A percentile compares a stretch with the other conserved stretches of the same genome.
These are phyloP conservation scores for Alaudala cheleensis DNA, from an alignment of 2,113 vertebrate species.

Conservation along the genomic window DNA sequence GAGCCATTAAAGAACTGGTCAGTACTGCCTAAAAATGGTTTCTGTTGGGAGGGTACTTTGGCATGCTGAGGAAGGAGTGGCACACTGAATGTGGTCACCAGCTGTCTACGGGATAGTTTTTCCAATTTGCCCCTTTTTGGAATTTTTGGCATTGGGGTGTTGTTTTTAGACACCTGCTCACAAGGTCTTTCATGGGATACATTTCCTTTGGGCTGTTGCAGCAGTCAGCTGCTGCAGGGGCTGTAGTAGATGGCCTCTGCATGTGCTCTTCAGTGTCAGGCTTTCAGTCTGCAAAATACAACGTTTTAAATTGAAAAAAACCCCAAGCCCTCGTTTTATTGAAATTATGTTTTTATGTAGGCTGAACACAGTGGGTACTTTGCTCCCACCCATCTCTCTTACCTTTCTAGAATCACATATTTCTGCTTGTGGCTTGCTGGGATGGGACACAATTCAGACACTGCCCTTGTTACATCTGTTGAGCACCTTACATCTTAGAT, in stretches of 20 bases:
- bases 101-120: not conserved
- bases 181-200: fast-evolving
- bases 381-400: fast-evolving
- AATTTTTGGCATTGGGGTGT: not conserved
- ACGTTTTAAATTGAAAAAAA: not conserved
- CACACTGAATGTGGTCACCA: not conserved
- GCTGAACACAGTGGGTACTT: not conserved
- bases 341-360: not conserved
- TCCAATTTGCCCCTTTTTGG: not conserved
- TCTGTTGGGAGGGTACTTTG: not conserved
- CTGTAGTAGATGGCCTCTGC: not conserved
- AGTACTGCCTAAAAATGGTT: not conserved
- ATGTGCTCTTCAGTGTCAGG: not conserved
- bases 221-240: not conserved
- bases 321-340: not conserved
- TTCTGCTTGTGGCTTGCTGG: not conserved
- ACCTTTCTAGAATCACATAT: not conserved
- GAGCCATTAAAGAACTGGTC: not conserved
- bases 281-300: not conserved
- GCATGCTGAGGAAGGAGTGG: not conserved
- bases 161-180: not conserved
- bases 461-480: not conserved
- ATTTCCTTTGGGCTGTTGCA: not conserved
- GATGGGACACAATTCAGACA: not conserved
- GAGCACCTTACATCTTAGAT: not conserved